phyloP scores from a whole-genome alignment of 2,888 invertebrate genomes.

The Priocnemis perturbator region DNA sequence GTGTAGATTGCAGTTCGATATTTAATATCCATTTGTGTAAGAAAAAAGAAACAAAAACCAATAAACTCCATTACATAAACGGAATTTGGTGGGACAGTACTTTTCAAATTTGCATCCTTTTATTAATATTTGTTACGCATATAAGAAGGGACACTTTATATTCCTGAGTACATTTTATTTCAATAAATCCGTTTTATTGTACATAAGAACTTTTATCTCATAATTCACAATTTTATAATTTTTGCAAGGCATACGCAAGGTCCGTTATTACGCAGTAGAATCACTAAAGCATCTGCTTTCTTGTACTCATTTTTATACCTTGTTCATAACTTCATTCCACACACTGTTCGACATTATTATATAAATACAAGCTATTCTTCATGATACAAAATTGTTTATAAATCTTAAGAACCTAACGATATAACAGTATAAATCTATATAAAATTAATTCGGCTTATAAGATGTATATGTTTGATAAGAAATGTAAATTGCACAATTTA shows the following conservation, averaged over 20 bases:
- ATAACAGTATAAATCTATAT: conserved; percentile 40
- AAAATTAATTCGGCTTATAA: conserved; percentile 26
- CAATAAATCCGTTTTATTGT: conserved; percentile 31
- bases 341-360: conserved; percentile 21
- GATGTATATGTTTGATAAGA: conserved; percentile 1
- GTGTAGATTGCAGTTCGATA: too few species aligned
- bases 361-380: conserved; percentile 34
- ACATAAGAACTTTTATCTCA: conserved; percentile 3
- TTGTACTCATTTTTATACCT: conserved; percentile 43
- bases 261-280: conserved; percentile 28
- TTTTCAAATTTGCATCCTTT: too few species aligned
- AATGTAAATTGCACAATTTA: too few species aligned
- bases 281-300: conserved; percentile 40
- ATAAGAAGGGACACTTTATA: too few species aligned
- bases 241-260: too few species aligned
- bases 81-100: too few species aligned
- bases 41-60: too few species aligned
- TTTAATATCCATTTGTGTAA: too few species aligned
- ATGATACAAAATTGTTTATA: conserved; percentile 40
- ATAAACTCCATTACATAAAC: too few species aligned
- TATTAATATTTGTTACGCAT: too few species aligned
- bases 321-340: conserved; percentile 5
- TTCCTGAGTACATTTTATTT: conserved; percentile 36
- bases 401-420: conserved; percentile 29
- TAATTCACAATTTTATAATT: conserved; percentile 23